Evolutionary conservation across 2,888 invertebrate species (phyloP), one percentile per base, ranked within the genome.

Genomic region (Dendrolimus pini): DNA sequence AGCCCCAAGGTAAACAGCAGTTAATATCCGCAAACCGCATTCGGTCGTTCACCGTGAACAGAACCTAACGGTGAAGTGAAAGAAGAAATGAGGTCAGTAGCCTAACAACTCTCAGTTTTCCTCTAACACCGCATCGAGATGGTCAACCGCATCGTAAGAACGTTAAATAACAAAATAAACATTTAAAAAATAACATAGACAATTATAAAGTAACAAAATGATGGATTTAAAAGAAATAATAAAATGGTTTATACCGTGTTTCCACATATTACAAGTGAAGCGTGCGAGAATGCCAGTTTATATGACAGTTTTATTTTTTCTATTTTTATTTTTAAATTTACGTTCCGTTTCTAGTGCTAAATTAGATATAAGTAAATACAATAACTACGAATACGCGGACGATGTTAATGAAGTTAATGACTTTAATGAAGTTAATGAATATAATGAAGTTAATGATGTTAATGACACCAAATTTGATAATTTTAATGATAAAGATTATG

Each of bases 181-280:
- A 30, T 30, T 30, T 30, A 30, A 30, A 30, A 30, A 30, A 6
- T 30, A 2, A 18, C 30, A 30, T 9, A 47, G 7, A 54, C 41
- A 30, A 10, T 55, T 53, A 61, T 54, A 56, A 52, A 57, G 57
- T 60, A 59, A 62, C 59, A 66, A 62, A 65, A 87, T 74, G 72
- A 89, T 90, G 87, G 91, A 91, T 72, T 73, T 91, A 66, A 85
- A 82, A 72, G 91, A 91, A 62, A 84, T 91, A 52, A 91, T 91
- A 54, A 90, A 86, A 70, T 90, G 90, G 89, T 89, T 89, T 57
- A 85, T 89, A 63, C 89, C 88, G 59, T 89, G 89, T 72, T 86
- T 89, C 62, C 86, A 85, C 65, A 78, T 86, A 58, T 72, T 89
- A 69, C 78, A 78, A 74, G 56, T 65, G 54, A 64, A 66, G 61